phyloP scores from a whole-genome alignment of 2,113 vertebrate genomes.

The human region DNA sequence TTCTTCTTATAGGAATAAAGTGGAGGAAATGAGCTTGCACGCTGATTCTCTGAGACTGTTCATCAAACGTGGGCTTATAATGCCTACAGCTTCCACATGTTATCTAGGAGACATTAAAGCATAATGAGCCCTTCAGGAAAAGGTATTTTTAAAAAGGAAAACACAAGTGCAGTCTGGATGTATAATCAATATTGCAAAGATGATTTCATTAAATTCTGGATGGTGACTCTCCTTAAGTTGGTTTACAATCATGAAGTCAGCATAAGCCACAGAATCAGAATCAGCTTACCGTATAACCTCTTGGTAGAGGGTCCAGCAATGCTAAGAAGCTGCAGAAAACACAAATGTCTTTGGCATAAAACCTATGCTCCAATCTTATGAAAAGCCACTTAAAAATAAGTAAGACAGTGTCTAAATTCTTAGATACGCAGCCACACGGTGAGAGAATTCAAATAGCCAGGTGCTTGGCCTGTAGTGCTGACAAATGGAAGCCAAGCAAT shows the following conservation, averaged over 20 bases:
- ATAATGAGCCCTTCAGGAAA: background rate
- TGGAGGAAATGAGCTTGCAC: background rate
- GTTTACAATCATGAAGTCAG: background rate
- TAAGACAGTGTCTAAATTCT: background rate
- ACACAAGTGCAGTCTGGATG: background rate
- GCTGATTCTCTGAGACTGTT: background rate
- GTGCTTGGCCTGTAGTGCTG: background rate
- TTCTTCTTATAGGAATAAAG: background rate
- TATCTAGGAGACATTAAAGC: background rate
- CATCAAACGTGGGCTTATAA: background rate
- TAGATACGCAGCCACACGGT: background rate
- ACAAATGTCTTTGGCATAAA: background rate
- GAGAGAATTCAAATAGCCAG: conserved; percentile 32
- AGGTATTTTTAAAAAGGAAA: background rate
- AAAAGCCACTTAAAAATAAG: conserved; percentile 48
- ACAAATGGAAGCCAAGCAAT: background rate
- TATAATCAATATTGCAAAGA: conserved; percentile 21
- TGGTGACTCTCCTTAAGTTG: background rate
- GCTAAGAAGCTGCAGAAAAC: background rate
- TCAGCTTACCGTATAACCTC: background rate
- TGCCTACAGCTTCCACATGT: background rate
- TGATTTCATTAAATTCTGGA: background rate
- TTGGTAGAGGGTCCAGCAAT: background rate
- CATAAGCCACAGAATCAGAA: no score
- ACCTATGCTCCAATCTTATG: background rate